Evolutionary conservation across 2,888 invertebrate species (phyloP), one percentile per base, ranked within the genome.

Genomic region (Ectemnius cavifrons): DNA sequence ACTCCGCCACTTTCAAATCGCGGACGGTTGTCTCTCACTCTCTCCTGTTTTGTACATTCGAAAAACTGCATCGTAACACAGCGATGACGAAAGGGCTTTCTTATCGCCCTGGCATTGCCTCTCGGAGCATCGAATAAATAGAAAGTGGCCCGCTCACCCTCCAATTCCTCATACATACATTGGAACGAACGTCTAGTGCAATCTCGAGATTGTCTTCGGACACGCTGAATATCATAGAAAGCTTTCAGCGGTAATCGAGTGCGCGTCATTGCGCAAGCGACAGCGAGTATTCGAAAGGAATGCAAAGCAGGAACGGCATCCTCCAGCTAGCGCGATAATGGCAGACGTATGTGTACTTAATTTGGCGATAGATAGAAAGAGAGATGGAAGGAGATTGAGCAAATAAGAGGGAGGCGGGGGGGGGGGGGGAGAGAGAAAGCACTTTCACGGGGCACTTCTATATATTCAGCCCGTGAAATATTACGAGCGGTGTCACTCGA

Each of bases 41-140:
- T 6, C 11, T 37, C 8, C 8, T 11, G 37, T 4, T 23, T 23
- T 23, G 8, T 11, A 11, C 37, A 11, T 1, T 63, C 67, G 57
- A 49, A 59, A 73, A 75, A 70, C 66, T 79, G 75, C 80, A 78
- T 47, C 73, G 77, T 77, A 77, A 72, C 37, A 56, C 49, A 18
- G 49, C 68, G 37, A 27, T 63, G 63, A 71, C 57, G 49, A 62
- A 45, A 64, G 37, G 8, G 56, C 75, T 68, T 69, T 74, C 72
- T 81, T 82, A 79, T 81, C 81, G 71, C 59, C 58, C 59, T 46
- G 4, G 64, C 61, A 63, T 71, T 69, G 57, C 63, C 78, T 79
- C 71, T 63, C 59, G 60, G 56, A 58, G 37, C 37, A 6, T 37
- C 18, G 67, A 71, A 62, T 14, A 52, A 52, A 52, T 52, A 16